Base-by-base conservation (phyloP, 2,113 vertebrate genomes). In the Mustela nigripes region DNA sequence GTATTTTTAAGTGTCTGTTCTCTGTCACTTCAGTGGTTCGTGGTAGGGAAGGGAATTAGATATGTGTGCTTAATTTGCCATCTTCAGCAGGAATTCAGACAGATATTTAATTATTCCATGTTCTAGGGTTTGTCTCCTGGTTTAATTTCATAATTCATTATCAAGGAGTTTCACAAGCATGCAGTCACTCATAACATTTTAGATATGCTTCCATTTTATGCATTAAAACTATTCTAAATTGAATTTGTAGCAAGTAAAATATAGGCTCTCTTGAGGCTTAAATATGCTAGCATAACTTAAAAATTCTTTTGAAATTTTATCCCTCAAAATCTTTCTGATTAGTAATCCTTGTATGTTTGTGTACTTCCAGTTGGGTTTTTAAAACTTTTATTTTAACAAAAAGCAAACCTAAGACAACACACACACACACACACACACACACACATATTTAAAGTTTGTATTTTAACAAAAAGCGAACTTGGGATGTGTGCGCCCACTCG, bases 321-420 rank as follows among this genome's bases (percentile, higher is more conserved):
- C 60, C 71, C 36, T 87, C 33, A 71, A 58, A 91, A 86, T 82
- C 9, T 89, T 62, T 93, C 10, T 80, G 36, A 80, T 50, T 93
- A 94, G 53, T 58, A 76, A 48, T 79, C 95, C 79, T 82, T 89
- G 2, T 62, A 33, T 31, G 4, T 91, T 81, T 91, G 22, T 62
- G 90, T 92, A 73, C 58, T 89, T 94, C 85, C 42, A 60, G 1
- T 31, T 92, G 21, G 33, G 0, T 91, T 73, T 87, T 78, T 80
- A 90, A 87, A 94, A 78, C 22, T 85, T 80, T 26, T 92, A 89
- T 85, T 79, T 28, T 92, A 89, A n/a, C 8, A 80, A 65, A 95
- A 95, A 79, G 60, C 24, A 85, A 88, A 39, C 36, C 36, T 24
- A 73, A 73, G 71, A 42, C 39, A 39, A 73, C 36, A 42, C 11